Conservation (phyloP, 1,140 invertebrate species). For the Pseudomyrmex gracilis region DNA sequence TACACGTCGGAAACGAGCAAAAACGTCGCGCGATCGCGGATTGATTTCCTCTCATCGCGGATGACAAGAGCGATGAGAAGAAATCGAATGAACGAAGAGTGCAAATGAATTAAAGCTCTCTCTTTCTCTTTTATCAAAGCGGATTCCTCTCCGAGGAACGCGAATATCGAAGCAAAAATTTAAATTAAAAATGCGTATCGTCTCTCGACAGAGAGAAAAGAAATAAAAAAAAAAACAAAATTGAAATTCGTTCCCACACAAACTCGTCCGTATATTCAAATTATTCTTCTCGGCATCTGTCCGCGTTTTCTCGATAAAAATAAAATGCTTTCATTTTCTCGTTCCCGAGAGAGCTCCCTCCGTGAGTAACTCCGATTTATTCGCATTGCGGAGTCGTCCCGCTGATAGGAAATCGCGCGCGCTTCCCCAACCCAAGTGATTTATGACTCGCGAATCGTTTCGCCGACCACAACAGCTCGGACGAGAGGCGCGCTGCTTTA, state of each 20-base stretch:
- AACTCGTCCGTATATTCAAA: too few species aligned
- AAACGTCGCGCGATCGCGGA: not conserved
- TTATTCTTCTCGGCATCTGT: too few species aligned
- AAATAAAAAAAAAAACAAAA: too few species aligned
- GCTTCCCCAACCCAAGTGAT: constrained; percentile 12
- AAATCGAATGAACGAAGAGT: not conserved
- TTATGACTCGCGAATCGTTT: constrained; percentile 27
- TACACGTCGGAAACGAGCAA: constrained; percentile 23
- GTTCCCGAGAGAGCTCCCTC: not conserved
- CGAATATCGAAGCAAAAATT: not conserved
- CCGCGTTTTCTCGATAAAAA: too few species aligned
- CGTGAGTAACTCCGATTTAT: not conserved
- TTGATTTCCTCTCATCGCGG: too few species aligned
- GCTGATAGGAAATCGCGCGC: constrained; percentile 12
- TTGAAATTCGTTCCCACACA: too few species aligned
- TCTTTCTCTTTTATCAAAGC: not conserved
- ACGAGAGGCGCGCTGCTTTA: constrained; percentile 1
- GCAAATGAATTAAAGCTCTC: not conserved
- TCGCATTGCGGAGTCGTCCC: not conserved
- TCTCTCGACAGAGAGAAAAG: too few species aligned
- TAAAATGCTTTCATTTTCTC: not conserved
- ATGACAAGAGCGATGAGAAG: not conserved
- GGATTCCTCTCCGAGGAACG: not conserved
- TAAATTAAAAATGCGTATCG: not conserved
- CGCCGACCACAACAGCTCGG: not conserved